Evolutionary conservation across 2,113 vertebrate species (phyloP).

Genomic region (Ariopsis seemanni): DNA sequence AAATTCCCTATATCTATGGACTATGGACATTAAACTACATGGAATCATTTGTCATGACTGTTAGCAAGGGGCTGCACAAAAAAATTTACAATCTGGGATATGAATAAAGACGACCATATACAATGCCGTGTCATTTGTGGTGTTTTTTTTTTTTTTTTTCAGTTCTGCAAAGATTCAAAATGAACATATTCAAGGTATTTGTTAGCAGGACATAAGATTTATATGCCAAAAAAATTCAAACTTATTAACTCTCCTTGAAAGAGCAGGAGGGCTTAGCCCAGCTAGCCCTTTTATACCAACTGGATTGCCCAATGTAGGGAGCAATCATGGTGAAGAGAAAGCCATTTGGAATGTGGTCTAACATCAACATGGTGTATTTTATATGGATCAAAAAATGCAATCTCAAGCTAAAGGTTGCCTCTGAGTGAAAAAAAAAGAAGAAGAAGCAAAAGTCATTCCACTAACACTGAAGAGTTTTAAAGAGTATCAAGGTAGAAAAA

Average conservation of each 20-base stretch:
- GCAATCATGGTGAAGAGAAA: background rate
- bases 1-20: too few relatives aligned
- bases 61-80: background rate
- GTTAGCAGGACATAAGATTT: too few relatives aligned
- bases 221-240: too few relatives aligned
- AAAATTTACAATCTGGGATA: background rate
- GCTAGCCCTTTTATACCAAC: background rate
- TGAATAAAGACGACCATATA: background rate
- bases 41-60: background rate
- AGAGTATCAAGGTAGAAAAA: background rate
- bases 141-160: background rate
- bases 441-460: background rate
- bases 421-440: background rate
- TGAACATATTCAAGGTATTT: background rate
- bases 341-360: background rate
- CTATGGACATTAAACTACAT: too few relatives aligned
- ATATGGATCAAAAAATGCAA: background rate
- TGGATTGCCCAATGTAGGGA: background rate
- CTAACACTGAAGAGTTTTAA: background rate
- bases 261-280: background rate
- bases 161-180: background rate
- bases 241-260: background rate
- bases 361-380: background rate
- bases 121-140: background rate
- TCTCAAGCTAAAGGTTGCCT: background rate